Conservation (phyloP, 2,113 vertebrate species). For the Ardeotis arabs region DNA sequence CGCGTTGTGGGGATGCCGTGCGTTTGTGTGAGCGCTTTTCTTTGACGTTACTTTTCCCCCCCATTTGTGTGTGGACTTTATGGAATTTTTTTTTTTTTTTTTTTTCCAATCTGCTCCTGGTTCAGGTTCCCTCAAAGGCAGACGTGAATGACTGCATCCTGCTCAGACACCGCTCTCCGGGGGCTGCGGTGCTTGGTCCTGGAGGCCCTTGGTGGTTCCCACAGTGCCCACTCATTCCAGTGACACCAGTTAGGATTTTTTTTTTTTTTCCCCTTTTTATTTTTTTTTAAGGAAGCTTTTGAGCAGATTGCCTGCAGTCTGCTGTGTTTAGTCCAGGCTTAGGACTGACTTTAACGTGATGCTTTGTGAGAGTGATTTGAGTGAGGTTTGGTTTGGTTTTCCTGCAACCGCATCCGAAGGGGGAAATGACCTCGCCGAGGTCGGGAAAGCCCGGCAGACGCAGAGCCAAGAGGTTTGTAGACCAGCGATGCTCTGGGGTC, state of each 20-base stretch:
- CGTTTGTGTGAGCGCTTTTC: not conserved
- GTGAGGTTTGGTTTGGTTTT: slow-evolving; percentile 51
- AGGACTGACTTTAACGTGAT: not conserved
- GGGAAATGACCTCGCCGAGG: fast-evolving
- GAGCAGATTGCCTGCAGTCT: not conserved
- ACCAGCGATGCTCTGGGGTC: not conserved
- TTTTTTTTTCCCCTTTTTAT: not conserved
- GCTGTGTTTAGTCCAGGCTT: slow-evolving; percentile 25
- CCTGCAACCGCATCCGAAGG: not conserved
- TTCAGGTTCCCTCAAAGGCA: not conserved
- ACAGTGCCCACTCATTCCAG: slow-evolving; percentile 9
- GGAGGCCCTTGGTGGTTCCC: not conserved
- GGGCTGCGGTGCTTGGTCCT: fast-evolving
- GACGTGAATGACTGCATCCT: not conserved
- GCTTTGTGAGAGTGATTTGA: slow-evolving; percentile 28
- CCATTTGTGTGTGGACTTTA: not conserved
- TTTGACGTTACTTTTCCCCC: not conserved
- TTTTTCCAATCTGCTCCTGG: not conserved
- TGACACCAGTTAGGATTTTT: not conserved
- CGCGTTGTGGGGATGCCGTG: not conserved
- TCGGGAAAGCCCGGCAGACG: not conserved
- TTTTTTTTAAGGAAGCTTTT: not conserved
- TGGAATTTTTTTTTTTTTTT: slow-evolving; percentile 2
- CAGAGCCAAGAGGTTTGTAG: not conserved
- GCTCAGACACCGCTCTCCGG: not conserved